A percentile compares a stretch with the other conserved stretches of the same genome.
Conservation (phyloP, 2,888 invertebrate genomes). For the Osedax fenrisi region DNA sequence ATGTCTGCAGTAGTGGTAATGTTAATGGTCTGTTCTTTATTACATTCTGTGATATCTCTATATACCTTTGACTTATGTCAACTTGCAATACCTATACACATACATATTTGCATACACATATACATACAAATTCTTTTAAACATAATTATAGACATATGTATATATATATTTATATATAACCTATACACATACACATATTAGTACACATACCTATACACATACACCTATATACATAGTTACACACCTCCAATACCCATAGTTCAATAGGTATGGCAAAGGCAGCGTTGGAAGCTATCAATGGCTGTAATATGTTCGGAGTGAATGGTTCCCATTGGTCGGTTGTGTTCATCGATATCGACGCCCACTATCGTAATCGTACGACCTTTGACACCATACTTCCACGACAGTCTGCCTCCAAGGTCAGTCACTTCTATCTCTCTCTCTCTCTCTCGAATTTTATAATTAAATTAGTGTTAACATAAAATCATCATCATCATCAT, state of each 20-base stretch:
- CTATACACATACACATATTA: background rate
- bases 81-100: background rate
- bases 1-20: no score
- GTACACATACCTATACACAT: background rate
- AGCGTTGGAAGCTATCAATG: slow-evolving; percentile 93
- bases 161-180: background rate
- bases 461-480: no score
- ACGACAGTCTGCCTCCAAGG: slow-evolving; percentile 93
- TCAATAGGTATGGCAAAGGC: slow-evolving; percentile 95
- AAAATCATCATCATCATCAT: no score
- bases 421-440: slow-evolving; percentile 53
- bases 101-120: no score
- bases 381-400: slow-evolving; percentile 92
- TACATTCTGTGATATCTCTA: no score
- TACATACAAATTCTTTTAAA: no score
- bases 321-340: slow-evolving; percentile 96
- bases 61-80: no score
- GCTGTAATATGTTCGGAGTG: slow-evolving; percentile 91
- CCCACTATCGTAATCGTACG: slow-evolving; percentile 92
- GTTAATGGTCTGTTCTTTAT: no score
- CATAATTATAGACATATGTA: no score
- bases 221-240: background rate
- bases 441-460: no score
- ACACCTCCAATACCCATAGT: no score
- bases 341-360: slow-evolving; percentile 96